These are phyloP conservation scores for Vollenhovia emeryi DNA, from an alignment of 1,140 invertebrate genomes.

Conservation along the genomic window DNA sequence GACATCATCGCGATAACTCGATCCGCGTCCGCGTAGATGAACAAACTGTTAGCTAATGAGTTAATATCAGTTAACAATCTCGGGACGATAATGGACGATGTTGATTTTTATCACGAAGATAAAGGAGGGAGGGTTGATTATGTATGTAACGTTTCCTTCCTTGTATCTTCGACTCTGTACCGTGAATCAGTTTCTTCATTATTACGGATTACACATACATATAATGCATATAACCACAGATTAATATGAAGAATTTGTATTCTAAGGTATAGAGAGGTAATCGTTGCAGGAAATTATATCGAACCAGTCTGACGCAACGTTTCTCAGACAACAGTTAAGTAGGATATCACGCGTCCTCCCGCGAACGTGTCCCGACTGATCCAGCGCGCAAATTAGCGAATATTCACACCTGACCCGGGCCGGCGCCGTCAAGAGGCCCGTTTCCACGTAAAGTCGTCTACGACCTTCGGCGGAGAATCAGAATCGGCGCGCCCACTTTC, in stretches of 20 bases:
- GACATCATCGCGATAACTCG: not conserved
- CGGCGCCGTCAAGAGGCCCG: constrained; percentile 1
- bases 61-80: constrained; percentile 3
- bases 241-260: not conserved
- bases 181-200: not conserved
- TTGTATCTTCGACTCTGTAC: not conserved
- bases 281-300: not conserved
- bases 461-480: constrained; percentile 49
- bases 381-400: constrained; percentile 14
- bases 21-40: not conserved
- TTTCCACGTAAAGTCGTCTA: constrained; percentile 62
- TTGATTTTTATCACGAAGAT: not conserved
- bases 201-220: not conserved
- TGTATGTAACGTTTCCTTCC: not conserved
- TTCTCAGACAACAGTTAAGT: not conserved
- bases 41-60: constrained; percentile 25
- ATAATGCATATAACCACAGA: not conserved
- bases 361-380: not conserved
- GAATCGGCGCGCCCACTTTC: constrained; percentile 41
- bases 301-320: not conserved
- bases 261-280: not conserved
- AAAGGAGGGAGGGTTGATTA: not conserved
- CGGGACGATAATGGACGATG: not conserved
- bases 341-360: not conserved
- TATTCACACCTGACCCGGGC: constrained; percentile 50